Evolutionary conservation across 1,140 invertebrate species (phyloP), one percentile per base, ranked within the genome.

Genomic region (Psix sp.): DNA sequence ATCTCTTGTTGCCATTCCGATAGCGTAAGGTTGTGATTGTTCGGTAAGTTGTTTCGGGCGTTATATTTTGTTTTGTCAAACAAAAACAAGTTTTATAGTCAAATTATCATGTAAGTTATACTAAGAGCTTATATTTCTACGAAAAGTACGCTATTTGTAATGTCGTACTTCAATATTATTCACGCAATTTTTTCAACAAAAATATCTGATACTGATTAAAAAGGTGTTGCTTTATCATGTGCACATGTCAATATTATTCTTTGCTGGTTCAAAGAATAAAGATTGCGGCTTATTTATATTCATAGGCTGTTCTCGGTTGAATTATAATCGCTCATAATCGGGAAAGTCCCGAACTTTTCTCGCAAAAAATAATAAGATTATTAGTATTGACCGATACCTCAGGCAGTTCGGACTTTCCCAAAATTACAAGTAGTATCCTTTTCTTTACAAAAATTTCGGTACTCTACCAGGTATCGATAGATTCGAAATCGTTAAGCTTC

Each of bases 351-450:
- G 3, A 31, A 45, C 5, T 18, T 45, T 35, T 46, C 31, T 57
- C 16, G 17, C 33, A 43, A 35, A 57, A 57, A 46, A 38, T 36
- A 42, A 42, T 54, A 54, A 3, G 29, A 46, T 45, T 57, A 57
- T 20, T 21, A 57, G 42, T 18, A 46, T 31, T 26, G 33, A 56
- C 2, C n/a, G 7, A 24, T 24, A 40, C 29, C 40, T 57, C 45
- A 57, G 40, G 35, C 13, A 31, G 29, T 57, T 57, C n/a, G 39
- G 13, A 24, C 17, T 35, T 45, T 7, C 20, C 31, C 5, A 17
- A 57, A 35, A 6, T 36, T 40, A 16, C 5, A 21, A 13, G n/a
- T 35, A 35, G 36, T 45, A 45, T 36, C 15, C 20, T 29, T 38
- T 38, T 1, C 9, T 7, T 7, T n/a, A n/a, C n/a, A n/a, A n/a